These are phyloP conservation scores for Microplitis manilae DNA, from an alignment of 2,888 invertebrate species.

Conservation along the genomic window DNA sequence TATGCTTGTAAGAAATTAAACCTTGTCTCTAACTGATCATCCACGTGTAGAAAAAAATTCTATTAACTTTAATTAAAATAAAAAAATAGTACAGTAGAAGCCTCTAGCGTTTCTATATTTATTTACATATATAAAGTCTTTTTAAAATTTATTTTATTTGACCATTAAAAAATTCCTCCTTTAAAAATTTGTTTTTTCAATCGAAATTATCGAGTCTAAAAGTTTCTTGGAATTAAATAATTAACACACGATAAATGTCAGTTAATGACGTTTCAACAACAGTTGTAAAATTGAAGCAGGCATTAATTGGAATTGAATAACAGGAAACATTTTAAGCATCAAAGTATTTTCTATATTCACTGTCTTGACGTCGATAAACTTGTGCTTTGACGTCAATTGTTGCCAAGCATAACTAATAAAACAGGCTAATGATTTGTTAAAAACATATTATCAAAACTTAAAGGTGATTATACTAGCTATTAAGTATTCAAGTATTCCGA, in stretches of 20 bases:
- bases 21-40: too few relatives aligned
- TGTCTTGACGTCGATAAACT: neutral
- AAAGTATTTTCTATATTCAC: neutral
- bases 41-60: too few relatives aligned
- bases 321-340: neutral
- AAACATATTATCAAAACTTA: neutral
- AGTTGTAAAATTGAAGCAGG: neutral
- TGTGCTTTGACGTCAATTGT: slow-evolving; percentile 22
- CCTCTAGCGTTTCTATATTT: too few relatives aligned
- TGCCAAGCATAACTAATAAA: slow-evolving; percentile 24
- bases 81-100: too few relatives aligned
- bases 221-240: neutral
- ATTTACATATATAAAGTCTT: too few relatives aligned
- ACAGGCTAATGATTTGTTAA: slow-evolving; percentile 13
- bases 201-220: too few relatives aligned
- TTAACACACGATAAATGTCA: neutral
- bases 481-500: neutral
- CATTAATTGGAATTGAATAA: neutral
- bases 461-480: neutral
- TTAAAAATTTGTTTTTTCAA: too few relatives aligned
- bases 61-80: too few relatives aligned
- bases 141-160: too few relatives aligned
- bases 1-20: too few relatives aligned
- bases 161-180: too few relatives aligned
- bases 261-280: neutral